phyloP scores from a whole-genome alignment of 2,888 invertebrate species.

The Latrodectus hesperus region DNA sequence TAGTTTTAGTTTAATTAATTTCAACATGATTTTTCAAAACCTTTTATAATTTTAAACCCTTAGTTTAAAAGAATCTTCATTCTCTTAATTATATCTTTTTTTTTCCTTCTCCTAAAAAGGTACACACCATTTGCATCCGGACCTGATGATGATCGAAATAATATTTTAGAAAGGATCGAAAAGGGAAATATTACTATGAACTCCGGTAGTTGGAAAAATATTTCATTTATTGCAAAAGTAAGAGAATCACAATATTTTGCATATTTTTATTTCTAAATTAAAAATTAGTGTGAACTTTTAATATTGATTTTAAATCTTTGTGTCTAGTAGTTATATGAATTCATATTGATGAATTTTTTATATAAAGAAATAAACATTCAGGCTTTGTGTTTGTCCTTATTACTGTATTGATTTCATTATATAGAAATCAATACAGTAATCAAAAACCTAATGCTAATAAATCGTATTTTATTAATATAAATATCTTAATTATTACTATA shows the following conservation, averaged over 20 bases:
- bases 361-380: not conserved
- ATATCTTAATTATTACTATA: no score
- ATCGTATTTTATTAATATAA: no score
- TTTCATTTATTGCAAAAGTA: conserved; percentile 86
- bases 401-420: no score
- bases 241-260: not conserved
- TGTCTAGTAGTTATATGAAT: not conserved
- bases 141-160: conserved; percentile 85
- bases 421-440: no score
- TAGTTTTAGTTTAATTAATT: no score
- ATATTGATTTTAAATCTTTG: not conserved
- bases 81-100: conserved; percentile 65
- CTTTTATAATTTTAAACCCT: no score
- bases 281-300: not conserved
- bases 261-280: not conserved
- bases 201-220: conserved; percentile 85
- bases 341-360: not conserved
- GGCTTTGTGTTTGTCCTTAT: not conserved
- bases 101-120: conserved; percentile 73
- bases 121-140: conserved; percentile 83
- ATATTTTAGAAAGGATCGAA: conserved; percentile 92
- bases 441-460: no score
- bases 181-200: conserved; percentile 87
- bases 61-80: not conserved
- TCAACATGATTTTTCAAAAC: no score